Evolutionary conservation across 2,888 invertebrate species (phyloP), one percentile per base, ranked within the genome.

Genomic region (Leucania comma): DNA sequence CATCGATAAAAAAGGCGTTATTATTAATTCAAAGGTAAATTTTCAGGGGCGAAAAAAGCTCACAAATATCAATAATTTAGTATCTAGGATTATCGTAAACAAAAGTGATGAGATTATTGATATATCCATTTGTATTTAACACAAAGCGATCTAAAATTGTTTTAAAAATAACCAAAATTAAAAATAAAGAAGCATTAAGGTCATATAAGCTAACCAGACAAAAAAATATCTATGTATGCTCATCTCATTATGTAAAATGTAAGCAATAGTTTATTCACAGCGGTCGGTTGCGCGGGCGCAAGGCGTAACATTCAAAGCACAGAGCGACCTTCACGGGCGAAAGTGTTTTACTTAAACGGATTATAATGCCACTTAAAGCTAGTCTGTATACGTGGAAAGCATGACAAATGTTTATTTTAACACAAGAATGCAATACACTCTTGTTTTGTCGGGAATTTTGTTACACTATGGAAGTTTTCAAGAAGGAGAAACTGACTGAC

Each of bases 291-390:
- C 88, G 84, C 88, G 86, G 35, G 78, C 89, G 86, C 87, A 83
- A 82, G 60, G 70, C 86, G 83, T 82, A 79, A 89, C 88, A 92
- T 92, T 90, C 91, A 90, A 90, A 89, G 88, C 91, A 88, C 88
- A 90, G 82, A 75, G 68, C 90, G 93, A 93, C 94, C 94, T 94
- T 94, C 93, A 89, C 74, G 38, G 75, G 92, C 75, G 93, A 94
- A 94, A 94, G 94, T 94, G 92, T 92, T 94, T 93, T 89, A 91
- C 90, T 91, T 86, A 89, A 90, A 90, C 87, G 85, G 88, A 91
- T 92, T 90, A 90, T 90, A 88, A 87, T 87, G 82, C 79, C 66
- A 73, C 79, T 87, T 82, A 80, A 75, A 71, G 74, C 72, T 67
- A 74, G 70, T 73, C 46, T 67, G 67, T 66, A 73, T 74, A 82